phyloP scores from a whole-genome alignment of 2,113 vertebrate genomes.

The Phyllostomus discolor region DNA sequence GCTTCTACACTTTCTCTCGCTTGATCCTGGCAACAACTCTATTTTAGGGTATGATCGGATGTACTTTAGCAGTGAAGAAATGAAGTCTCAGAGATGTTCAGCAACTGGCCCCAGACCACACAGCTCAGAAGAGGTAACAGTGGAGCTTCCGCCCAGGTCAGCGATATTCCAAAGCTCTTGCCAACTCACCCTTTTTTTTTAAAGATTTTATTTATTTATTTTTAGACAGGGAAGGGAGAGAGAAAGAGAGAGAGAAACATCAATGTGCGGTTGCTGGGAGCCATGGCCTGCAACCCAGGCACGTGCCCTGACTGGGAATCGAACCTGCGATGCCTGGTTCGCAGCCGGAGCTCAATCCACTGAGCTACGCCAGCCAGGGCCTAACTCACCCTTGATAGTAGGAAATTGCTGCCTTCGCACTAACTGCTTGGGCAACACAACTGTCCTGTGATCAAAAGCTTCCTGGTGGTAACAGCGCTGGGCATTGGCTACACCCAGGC shows the following conservation, averaged over 20 bases:
- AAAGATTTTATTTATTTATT: too few species aligned
- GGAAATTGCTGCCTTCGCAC: fast-evolving
- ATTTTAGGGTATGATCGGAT: fast-evolving
- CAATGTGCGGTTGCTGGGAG: too few species aligned
- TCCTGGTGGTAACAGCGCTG: fast-evolving
- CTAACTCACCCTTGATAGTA: neutral
- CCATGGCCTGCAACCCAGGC: too few species aligned
- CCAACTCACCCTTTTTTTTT: too few species aligned
- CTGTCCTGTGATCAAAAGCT: neutral
- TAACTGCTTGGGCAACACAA: neutral
- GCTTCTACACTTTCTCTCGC: neutral
- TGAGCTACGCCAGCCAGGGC: too few species aligned
- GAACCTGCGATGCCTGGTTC: too few species aligned
- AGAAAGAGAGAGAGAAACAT: too few species aligned
- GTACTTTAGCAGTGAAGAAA: neutral
- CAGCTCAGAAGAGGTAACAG: neutral
- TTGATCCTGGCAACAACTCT: neutral
- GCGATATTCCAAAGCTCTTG: neutral
- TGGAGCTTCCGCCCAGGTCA: fast-evolving
- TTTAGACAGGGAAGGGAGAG: too few species aligned
- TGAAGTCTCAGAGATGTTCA: neutral
- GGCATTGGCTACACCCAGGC: neutral
- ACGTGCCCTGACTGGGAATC: too few species aligned
- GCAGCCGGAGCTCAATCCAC: too few species aligned
- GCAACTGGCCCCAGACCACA: neutral